A percentile compares a stretch with the other conserved stretches of the same genome.
These are phyloP conservation scores for Acholoe squamosa DNA, from an alignment of 2,888 invertebrate species.

Conservation along the genomic window DNA sequence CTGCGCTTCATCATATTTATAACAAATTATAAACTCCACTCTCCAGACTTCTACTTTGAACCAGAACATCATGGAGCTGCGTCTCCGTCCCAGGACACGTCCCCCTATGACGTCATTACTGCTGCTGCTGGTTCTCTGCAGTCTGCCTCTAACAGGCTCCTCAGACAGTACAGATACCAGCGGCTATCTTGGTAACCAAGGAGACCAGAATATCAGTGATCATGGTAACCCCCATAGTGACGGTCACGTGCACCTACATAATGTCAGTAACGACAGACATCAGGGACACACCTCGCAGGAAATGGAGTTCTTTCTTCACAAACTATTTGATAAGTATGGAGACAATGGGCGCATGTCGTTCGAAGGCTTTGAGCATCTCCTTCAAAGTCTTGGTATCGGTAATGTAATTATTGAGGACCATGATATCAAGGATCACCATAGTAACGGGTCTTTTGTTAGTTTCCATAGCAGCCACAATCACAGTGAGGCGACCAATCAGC, in stretches of 20 bases:
- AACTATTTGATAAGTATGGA: constrained; percentile 88
- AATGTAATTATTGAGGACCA: constrained; percentile 55
- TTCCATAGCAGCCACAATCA: constrained; percentile 59
- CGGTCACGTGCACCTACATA: neutral
- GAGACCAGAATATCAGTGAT: neutral
- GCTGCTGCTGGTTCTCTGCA: neutral
- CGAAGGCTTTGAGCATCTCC: constrained; percentile 88
- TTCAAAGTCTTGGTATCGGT: constrained; percentile 86
- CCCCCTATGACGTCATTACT: neutral
- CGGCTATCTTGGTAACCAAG: neutral
- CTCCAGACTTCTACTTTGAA: too few relatives aligned
- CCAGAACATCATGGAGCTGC: too few relatives aligned
- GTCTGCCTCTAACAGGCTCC: neutral
- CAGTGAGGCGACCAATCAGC: neutral
- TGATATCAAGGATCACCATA: constrained; percentile 45
- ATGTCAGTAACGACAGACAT: neutral
- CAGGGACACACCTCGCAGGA: neutral
- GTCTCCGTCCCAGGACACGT: too few relatives aligned
- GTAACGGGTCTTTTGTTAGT: constrained; percentile 15
- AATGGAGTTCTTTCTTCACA: constrained; percentile 44
- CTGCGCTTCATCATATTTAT: too few relatives aligned
- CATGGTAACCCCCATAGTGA: neutral
- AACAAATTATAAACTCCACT: too few relatives aligned
- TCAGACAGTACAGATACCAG: neutral
- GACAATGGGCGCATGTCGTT: constrained; percentile 86